These are phyloP conservation scores for Eremophila alpestris DNA, from an alignment of 2,797 vertebrate genomes.

Conservation along the genomic window DNA sequence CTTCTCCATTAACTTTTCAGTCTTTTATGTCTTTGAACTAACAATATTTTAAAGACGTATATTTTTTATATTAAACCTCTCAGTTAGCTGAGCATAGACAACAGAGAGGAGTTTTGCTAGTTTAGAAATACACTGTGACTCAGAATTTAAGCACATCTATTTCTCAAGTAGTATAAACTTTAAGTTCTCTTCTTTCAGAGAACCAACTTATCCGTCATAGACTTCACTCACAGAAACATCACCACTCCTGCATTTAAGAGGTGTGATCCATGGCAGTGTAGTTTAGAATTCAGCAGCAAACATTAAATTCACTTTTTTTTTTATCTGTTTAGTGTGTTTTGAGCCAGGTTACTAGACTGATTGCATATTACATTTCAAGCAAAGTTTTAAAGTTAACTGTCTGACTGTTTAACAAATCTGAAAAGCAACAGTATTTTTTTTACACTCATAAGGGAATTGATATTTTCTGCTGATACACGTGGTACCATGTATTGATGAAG, in stretches of 20 bases:
- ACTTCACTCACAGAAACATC: neutral
- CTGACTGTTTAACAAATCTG: neutral
- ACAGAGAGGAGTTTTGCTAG: neutral
- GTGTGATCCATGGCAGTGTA: neutral
- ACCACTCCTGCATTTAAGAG: neutral
- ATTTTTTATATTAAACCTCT: neutral
- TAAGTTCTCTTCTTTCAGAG: neutral
- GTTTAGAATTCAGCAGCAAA: neutral
- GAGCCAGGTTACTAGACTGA: neutral
- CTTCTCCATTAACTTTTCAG: neutral
- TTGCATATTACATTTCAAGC: neutral
- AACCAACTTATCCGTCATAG: fast-evolving
- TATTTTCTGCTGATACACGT: neutral
- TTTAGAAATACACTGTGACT: neutral
- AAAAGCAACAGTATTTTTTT: neutral
- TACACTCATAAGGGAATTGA: neutral
- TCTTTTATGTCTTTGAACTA: neutral
- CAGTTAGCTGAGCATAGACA: neutral
- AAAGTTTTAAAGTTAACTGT: neutral
- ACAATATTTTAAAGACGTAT: neutral
- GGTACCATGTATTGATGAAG: neutral
- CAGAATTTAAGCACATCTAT: neutral
- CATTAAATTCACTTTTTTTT: fast-evolving
- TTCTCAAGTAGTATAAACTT: neutral
- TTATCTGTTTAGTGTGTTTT: neutral